Evolutionary conservation across 2,113 vertebrate species (phyloP).

Genomic region (Burhinus bistriatus): DNA sequence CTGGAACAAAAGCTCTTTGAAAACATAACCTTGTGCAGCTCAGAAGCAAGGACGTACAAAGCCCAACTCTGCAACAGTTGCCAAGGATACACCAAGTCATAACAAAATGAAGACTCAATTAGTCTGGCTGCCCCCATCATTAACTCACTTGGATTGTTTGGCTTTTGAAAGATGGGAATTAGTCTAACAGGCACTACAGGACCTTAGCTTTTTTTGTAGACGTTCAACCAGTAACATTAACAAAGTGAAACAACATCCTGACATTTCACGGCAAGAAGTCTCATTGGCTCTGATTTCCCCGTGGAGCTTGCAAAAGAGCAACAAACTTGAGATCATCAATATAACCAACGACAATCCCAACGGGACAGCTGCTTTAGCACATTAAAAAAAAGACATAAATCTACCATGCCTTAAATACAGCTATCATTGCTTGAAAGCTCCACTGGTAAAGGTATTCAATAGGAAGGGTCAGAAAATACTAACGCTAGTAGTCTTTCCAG

Average conservation of each 20-base stretch:
- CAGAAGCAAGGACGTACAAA: conserved; percentile 2
- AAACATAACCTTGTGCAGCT: conserved; percentile 35
- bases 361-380: not conserved
- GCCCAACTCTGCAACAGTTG: conserved; percentile 35
- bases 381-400: not conserved
- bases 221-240: not conserved
- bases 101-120: conserved; percentile 39
- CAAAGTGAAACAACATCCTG: not conserved
- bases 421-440: not conserved
- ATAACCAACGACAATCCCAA: not conserved
- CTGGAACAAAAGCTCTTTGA: conserved; percentile 56
- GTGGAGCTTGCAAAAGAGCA: not conserved
- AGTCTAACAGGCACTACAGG: not conserved
- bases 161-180: conserved; percentile 27
- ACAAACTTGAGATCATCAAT: not conserved
- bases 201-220: not conserved
- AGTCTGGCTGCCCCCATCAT: conserved; percentile 6
- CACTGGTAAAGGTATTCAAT: not conserved
- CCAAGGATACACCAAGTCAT: conserved; percentile 56
- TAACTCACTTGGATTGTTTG: conserved; percentile 37
- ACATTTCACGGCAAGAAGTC: not conserved
- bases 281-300: not conserved
- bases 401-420: not conserved
- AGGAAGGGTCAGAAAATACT: not conserved
- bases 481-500: not conserved